Evolutionary conservation across 92 coral and sea anemone genomes (phyloP).

Genomic region (Epizoanthus scotinus): DNA sequence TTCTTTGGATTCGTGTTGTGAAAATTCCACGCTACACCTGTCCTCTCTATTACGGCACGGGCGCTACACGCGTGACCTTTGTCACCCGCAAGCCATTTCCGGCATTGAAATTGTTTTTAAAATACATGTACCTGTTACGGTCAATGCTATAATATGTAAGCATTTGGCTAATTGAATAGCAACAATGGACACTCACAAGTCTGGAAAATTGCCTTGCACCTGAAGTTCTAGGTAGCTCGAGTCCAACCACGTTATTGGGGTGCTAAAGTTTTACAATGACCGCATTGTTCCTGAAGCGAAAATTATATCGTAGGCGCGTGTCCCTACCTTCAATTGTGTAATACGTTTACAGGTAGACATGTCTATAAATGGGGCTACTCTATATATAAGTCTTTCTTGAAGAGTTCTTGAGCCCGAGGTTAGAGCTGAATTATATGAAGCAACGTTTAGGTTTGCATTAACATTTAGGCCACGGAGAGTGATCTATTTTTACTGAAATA

Average conservation of each 20-base stretch:
- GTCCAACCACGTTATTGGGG: background rate
- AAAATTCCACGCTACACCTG: no score
- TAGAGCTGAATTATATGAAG: background rate
- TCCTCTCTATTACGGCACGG: no score
- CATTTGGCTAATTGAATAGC: conserved; percentile 34
- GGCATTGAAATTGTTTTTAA: background rate
- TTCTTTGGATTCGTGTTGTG: no score
- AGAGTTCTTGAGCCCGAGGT: background rate
- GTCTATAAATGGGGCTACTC: conserved; percentile 6
- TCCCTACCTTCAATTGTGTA: background rate
- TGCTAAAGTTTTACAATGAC: background rate
- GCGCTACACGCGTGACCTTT: no score
- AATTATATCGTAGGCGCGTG: background rate
- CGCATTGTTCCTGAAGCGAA: conserved; percentile 5
- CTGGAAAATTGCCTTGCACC: background rate
- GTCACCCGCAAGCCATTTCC: no score
- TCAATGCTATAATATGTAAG: background rate
- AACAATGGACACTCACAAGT: background rate
- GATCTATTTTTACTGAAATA: no score
- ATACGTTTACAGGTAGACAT: conserved; percentile 31
- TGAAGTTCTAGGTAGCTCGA: background rate
- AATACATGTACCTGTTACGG: conserved; percentile 10
- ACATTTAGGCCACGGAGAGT: no score
- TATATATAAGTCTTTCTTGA: background rate
- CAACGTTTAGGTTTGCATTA: no score